These are phyloP conservation scores for Eledona agricola DNA, from an alignment of 2,888 invertebrate genomes.

Conservation along the genomic window DNA sequence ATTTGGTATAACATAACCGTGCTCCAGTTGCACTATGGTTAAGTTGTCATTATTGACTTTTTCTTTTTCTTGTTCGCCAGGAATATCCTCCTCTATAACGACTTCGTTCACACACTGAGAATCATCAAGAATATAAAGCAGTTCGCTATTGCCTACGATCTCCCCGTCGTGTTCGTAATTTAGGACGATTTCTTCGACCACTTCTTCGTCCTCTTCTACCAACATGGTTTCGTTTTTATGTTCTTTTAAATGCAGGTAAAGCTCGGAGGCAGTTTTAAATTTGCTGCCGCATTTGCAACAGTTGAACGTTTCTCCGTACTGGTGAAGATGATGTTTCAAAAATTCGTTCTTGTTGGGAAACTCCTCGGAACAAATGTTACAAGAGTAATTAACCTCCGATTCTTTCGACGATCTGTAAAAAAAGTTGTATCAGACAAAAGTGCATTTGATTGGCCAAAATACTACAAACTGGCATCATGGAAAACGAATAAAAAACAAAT, in stretches of 20 bases:
- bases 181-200: conserved; percentile 45
- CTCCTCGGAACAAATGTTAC: conserved; percentile 56
- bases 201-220: conserved; percentile 40
- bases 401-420: conserved; percentile 43
- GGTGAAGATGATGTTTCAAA: conserved; percentile 54
- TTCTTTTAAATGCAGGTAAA: conserved; percentile 56
- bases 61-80: conserved; percentile 30
- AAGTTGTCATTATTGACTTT: conserved; percentile 41
- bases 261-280: conserved; percentile 52
- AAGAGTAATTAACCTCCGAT: conserved; percentile 51
- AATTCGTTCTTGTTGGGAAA: conserved; percentile 55
- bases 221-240: conserved; percentile 48
- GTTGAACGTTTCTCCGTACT: conserved; percentile 50
- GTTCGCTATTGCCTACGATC: conserved; percentile 49
- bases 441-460: conserved; percentile 4
- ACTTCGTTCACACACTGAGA: conserved; percentile 57
- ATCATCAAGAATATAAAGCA: conserved; percentile 58
- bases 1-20: conserved; percentile 58
- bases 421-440: too few relatives aligned
- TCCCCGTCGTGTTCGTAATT: conserved; percentile 50
- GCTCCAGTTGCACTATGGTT: conserved; percentile 57
- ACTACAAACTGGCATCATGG: too few relatives aligned
- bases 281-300: conserved; percentile 56
- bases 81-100: conserved; percentile 54
- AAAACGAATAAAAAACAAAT: too few relatives aligned